Evolutionary conservation across 37 sponge, comb jelly and placozoan species (phyloP), one percentile per base, ranked within the genome.

Genomic region (Crambe crambe): DNA sequence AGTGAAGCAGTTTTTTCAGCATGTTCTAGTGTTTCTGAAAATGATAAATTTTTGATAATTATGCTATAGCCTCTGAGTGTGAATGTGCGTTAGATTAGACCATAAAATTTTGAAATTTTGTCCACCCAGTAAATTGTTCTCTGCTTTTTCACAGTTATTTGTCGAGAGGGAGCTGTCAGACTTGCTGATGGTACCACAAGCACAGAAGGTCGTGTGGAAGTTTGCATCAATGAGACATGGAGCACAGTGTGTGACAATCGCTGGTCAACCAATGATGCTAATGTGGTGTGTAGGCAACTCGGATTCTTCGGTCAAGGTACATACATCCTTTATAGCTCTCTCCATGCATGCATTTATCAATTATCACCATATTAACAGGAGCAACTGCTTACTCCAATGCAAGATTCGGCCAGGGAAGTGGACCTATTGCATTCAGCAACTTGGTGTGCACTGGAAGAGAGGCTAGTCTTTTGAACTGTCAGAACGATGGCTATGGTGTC

Each of bases 361-460:
- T n/a, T n/a, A n/a, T n/a, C n/a, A n/a, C n/a, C n/a, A n/a, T n/a
- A n/a, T n/a, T n/a, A 20, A 68, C 56, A 65, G 86, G 65, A 44
- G 58, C 36, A 70, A 57, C 63, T 21, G 60, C 78, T 25, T 56
- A 54, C 35, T 54, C 64, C 36, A 67, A 63, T 78, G 86, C 79
- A 3, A 25, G 74, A 4, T 85, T 68, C 68, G 86, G 86, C 26
- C 56, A 68, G 44, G 86, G 86, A 26, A 42, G 37, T 64, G 86
- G 73, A 38, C 57, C 81, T 21, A 80, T 85, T 78, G 41, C 56
- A 59, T 70, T 85, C 15, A 80, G 83, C 56, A 71, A 85, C 71
- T 56, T 85, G 27, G 56, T 20, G 8, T 85, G 86, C 54, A 5
- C 27, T 68, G 79, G 80, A 44, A 78, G 26, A 18, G 86, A 85